Evolutionary conservation across 2,797 vertebrate species (phyloP), one percentile per base, ranked within the genome.

Genomic region (Tadarida brasiliensis): DNA sequence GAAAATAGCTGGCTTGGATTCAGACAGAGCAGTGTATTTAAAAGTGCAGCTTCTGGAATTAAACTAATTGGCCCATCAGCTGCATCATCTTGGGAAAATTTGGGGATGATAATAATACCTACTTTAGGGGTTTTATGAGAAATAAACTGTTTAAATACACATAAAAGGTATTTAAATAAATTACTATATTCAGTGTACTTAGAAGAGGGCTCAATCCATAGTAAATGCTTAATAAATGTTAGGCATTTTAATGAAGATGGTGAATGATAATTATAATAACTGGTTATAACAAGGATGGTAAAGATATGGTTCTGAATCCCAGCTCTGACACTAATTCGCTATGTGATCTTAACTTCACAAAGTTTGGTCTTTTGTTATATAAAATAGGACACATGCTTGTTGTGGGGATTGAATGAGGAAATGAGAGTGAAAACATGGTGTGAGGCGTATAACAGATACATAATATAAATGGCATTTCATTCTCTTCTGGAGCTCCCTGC

Each of bases 361-460:
- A 63, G 49, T 87, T 77, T 49, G 10, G 11, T 70, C 57, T 82
- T 88, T 96, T 87, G 56, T 30, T 80, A 49, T 17, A 77, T 51
- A 87, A 90, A 87, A 95, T 68, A 9, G 14, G 24, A 65, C 7
- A 85, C 3, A 3, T 47, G 15, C 33, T 85, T 93, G 24, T 56
- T 57, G 8, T 47, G 4, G 33, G 76, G 35, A 81, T 89, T 96
- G 91, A 94, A 87, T 77, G 54, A 83, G 12, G 24, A 77, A 91
- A 28, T 30, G 16, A 67, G 73, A 65, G 47, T 47, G 54, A 82
- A 95, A 92, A 87, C 8, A 63, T 11, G 3, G 19, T 67, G 16
- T 11, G 47, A 77, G 35, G 15, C 44, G 81, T 76, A 30, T 22
- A 97, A 91, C 74, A 92, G 90, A 76, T 85, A 88, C 1, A 83